phyloP scores from a whole-genome alignment of 2,113 vertebrate genomes.

The Brachypteracias leptosomus region DNA sequence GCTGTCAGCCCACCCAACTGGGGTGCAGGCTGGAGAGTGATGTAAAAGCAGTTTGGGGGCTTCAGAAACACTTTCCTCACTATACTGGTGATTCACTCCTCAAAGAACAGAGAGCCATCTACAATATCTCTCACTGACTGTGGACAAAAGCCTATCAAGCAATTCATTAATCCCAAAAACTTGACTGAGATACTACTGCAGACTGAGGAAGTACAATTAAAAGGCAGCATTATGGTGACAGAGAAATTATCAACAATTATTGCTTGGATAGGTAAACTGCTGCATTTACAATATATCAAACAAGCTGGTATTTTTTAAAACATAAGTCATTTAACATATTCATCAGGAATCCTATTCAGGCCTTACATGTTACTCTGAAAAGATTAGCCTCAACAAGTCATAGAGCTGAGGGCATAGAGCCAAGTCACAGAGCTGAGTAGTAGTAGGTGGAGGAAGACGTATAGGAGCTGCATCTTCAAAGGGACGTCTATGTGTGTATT shows the following conservation, averaged over 20 bases:
- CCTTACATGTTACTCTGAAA: not conserved
- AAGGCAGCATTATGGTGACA: not conserved
- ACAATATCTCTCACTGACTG: not conserved
- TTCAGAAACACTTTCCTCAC: not conserved
- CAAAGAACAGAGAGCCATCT: not conserved
- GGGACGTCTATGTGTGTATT: too few relatives aligned
- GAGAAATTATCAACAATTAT: not conserved
- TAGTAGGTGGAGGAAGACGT: not conserved
- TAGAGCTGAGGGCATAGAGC: rapidly evolving
- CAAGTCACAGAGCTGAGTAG: rapidly evolving
- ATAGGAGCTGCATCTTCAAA: not conserved
- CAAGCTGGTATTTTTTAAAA: not conserved
- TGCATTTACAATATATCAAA: not conserved
- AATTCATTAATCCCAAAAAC: not conserved
- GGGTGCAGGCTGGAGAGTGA: not conserved
- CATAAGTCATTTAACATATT: not conserved
- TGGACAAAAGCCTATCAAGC: not conserved
- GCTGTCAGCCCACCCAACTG: constrained; percentile 26
- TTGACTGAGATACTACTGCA: not conserved
- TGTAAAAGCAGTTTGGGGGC: not conserved
- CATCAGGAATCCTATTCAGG: not conserved
- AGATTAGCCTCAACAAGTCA: not conserved
- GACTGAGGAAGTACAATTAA: not conserved
- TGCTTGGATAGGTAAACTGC: not conserved
- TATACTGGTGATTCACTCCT: not conserved